Evolutionary conservation across 2,113 vertebrate species (phyloP).

Genomic region (Chaetodon auriga): DNA sequence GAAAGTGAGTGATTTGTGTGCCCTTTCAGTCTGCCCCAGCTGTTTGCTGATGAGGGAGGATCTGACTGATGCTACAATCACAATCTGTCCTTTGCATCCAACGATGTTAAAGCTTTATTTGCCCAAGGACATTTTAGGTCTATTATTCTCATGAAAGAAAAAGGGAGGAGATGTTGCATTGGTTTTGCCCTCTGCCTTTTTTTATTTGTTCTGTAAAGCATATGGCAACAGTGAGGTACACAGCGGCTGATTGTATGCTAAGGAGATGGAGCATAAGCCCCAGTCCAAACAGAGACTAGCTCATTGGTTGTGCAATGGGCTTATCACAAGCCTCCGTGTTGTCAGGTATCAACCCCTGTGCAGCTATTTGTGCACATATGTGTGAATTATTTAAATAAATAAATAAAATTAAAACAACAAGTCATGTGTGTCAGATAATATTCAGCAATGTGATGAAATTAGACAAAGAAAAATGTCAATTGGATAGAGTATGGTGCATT

Average conservation of each 20-base stretch:
- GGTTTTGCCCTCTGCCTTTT: constrained; percentile 4
- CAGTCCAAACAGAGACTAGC: neutral
- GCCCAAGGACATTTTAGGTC: constrained; percentile 50
- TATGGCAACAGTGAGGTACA: constrained; percentile 11
- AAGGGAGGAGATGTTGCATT: neutral
- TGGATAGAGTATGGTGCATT: neutral
- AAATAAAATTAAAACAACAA: neutral
- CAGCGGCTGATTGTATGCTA: constrained; percentile 25
- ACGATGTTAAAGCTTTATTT: constrained; percentile 52
- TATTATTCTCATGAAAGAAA: constrained; percentile 9
- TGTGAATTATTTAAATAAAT: neutral
- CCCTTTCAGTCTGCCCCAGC: constrained; percentile 63
- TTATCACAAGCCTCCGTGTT: constrained; percentile 2
- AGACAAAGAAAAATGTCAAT: neutral
- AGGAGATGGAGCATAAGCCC: constrained; percentile 19
- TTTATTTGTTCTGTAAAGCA: constrained; percentile 8
- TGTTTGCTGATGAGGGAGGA: constrained; percentile 76
- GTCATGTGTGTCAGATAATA: neutral
- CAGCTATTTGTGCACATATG: neutral
- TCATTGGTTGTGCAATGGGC: constrained; percentile 19
- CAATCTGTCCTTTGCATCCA: constrained; percentile 52
- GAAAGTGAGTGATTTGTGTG: constrained; percentile 74
- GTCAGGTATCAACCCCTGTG: neutral
- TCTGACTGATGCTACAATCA: constrained; percentile 55
- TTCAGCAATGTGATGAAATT: neutral